Evolutionary conservation across 2,888 invertebrate genomes (phyloP), one percentile per base, ranked within the genome.

Genomic region (Lacanobia wlatinum): DNA sequence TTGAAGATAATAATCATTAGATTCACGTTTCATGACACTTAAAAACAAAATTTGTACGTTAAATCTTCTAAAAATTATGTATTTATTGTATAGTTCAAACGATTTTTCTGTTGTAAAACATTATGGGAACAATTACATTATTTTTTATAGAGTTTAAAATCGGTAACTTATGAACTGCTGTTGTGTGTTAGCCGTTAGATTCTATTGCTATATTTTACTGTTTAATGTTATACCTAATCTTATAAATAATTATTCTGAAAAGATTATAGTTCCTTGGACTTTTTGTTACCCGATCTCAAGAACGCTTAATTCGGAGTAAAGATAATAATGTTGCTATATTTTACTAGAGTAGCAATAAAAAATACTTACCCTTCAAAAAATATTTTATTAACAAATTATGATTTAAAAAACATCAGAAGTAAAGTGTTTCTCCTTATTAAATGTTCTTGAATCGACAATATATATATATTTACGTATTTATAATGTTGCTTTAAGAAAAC

Each of bases 91-190:
- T 34, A 55, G 23, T 23, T 62, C 50, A 78, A 58, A 60, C 28
- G 58, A 38, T 46, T 28, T 75, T 58, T 81, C 10, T 55, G 52
- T 74, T 80, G 6, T 62, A 67, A 60, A 72, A 72, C 55, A 55
- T 63, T 68, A 69, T 72, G 90, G 91, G 90, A 90, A 87, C 90
- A 91, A 90, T 83, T 83, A 78, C 73, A 86, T 89, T 85, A 81
- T 66, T 82, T 80, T 67, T 77, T 48, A 70, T 84, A 84, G 84
- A 60, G 48, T 75, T 52, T 74, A 84, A 68, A 67, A 63, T 76
- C 79, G 74, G 71, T 84, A 88, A 88, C 90, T 91, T 90, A 91
- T 91, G 89, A 91, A 87, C 76, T 78, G 77, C 77, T 79, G 84
- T 87, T 86, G 84, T 85, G 84, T 86, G 80, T 84, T 89, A 87